Conservation (phyloP, 2,797 vertebrate species). For the Apogon talboti region DNA sequence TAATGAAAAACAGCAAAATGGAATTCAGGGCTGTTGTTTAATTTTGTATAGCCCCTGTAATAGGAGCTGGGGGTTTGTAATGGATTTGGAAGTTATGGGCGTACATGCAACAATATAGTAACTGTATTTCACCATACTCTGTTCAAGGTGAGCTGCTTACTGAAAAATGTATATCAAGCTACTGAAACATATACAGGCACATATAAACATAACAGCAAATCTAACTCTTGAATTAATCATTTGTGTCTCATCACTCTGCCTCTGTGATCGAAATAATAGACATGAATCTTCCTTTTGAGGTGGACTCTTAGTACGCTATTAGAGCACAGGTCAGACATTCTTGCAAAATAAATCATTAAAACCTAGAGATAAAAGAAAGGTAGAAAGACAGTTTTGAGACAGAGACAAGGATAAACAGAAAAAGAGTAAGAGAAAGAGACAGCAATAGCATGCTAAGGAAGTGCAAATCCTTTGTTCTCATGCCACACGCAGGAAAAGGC, state of each 20-base stretch:
- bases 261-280: constrained; percentile 44
- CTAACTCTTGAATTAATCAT: constrained; percentile 26
- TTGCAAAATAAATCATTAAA: constrained; percentile 68
- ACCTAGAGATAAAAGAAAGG: constrained; percentile 60
- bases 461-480: constrained; percentile 69
- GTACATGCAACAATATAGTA: constrained; percentile 14
- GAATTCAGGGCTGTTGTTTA: constrained; percentile 66
- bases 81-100: constrained; percentile 43
- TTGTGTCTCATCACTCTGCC: constrained; percentile 20
- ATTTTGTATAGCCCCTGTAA: constrained; percentile 43
- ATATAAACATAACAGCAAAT: constrained; percentile 22
- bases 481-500: constrained; percentile 72
- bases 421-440: constrained; percentile 33
- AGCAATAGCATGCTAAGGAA: constrained; percentile 58
- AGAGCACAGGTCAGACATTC: constrained; percentile 55
- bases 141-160: constrained; percentile 30
- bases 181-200: constrained; percentile 17
- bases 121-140: constrained; percentile 46
- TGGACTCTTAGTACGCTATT: constrained; percentile 39
- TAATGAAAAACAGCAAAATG: constrained; percentile 72
- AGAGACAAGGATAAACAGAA: constrained; percentile 42
- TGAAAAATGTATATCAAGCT: constrained; percentile 9
- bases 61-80: constrained; percentile 42
- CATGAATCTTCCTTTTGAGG: constrained; percentile 54
- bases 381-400: constrained; percentile 43